Conservation (phyloP, 2,113 vertebrate species). For the Myrmophylax atrothorax region DNA sequence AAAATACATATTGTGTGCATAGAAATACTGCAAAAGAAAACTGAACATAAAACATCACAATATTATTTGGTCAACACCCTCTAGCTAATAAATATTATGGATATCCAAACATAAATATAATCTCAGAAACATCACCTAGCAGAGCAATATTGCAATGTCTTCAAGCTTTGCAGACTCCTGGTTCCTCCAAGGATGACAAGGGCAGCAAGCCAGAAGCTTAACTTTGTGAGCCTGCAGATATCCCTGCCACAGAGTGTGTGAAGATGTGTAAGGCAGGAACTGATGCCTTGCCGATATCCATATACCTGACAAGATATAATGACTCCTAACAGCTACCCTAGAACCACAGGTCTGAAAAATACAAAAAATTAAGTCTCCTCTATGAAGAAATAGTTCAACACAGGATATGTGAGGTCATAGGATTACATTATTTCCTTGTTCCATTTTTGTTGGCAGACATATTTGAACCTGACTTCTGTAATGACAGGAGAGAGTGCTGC, state of each 20-base stretch:
- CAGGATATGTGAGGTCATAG: slow-evolving; percentile 30
- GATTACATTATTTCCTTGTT: slow-evolving; percentile 52
- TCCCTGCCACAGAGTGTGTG: background rate
- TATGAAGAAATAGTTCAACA: background rate
- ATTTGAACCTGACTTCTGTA: background rate
- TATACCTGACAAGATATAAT: background rate
- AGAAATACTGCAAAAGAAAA: slow-evolving; percentile 20
- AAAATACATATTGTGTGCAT: background rate
- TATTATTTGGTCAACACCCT: background rate
- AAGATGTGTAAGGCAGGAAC: background rate
- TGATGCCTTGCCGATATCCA: background rate
- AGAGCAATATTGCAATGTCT: background rate
- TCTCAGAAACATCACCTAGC: background rate
- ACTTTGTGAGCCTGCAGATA: background rate
- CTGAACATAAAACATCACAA: background rate
- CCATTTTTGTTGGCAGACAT: slow-evolving; percentile 44
- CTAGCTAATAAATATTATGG: slow-evolving; percentile 60
- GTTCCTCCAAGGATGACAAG: background rate
- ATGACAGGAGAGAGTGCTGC: background rate
- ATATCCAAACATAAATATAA: slow-evolving; percentile 44
- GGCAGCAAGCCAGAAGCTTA: background rate
- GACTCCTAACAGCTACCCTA: background rate
- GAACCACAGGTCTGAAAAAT: background rate
- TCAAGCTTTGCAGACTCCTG: background rate
- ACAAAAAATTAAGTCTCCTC: background rate